phyloP scores from a whole-genome alignment of 2,888 invertebrate genomes.

The Mesorhabditis spiculigera region DNA sequence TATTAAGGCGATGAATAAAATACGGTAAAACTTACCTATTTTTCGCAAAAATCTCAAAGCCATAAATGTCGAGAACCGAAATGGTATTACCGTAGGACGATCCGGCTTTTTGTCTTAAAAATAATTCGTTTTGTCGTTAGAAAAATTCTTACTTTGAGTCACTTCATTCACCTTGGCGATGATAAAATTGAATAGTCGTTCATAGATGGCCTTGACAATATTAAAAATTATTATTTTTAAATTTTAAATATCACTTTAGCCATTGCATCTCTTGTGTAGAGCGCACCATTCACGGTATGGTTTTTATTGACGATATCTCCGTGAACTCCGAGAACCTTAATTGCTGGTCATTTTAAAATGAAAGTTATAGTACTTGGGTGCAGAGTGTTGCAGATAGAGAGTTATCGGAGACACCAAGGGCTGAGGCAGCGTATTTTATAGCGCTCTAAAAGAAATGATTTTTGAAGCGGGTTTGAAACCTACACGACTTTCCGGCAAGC shows the following conservation, averaged over 20 bases:
- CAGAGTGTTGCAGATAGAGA: conserved; percentile 67
- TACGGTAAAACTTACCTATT: conserved; percentile 72
- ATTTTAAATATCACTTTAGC: conserved; percentile 71
- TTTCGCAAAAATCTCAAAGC: conserved; percentile 93
- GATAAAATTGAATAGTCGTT: conserved; percentile 88
- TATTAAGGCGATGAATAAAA: conserved; percentile 32
- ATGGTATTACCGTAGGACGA: conserved; percentile 75
- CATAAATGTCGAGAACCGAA: conserved; percentile 95
- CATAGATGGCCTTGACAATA: conserved; percentile 69
- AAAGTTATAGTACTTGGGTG: conserved; percentile 61
- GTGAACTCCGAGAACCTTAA: conserved; percentile 81
- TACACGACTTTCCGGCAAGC: background rate
- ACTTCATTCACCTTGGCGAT: conserved; percentile 86
- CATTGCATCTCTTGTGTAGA: conserved; percentile 83
- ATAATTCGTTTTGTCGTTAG: conserved; percentile 12
- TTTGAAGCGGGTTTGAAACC: conserved; percentile 5
- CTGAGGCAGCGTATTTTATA: conserved; percentile 17
- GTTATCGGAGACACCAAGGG: conserved; percentile 22
- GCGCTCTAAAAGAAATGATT: background rate
- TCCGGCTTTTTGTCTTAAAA: conserved; percentile 19
- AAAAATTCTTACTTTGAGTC: conserved; percentile 63
- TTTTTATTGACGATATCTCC: conserved; percentile 87
- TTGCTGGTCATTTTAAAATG: background rate
- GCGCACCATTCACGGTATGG: conserved; percentile 79
- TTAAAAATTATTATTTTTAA: background rate